A percentile compares a stretch with the other conserved stretches of the same genome.
Evolutionary conservation across 2,797 vertebrate species (phyloP).

Genomic region (Etheostoma perlongum): DNA sequence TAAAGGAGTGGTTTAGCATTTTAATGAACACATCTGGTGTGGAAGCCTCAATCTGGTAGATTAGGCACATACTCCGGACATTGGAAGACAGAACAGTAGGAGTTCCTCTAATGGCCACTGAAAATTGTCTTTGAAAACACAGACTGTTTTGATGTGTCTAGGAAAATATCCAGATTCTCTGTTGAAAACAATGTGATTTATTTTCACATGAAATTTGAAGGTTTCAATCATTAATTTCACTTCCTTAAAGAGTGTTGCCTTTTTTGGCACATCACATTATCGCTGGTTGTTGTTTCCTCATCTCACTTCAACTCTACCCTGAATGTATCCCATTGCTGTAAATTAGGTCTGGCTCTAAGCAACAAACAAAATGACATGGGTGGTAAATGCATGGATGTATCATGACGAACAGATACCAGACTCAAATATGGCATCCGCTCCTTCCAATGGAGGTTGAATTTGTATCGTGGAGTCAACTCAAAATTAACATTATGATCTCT

Average conservation of each 20-base stretch:
- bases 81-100: too few species aligned
- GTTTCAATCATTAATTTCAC: constrained; percentile 21
- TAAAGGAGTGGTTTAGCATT: background rate
- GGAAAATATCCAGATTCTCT: background rate
- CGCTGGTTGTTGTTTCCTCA: constrained; percentile 1
- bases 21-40: background rate
- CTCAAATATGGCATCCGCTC: background rate
- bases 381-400: background rate
- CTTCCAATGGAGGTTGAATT: background rate
- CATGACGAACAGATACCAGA: background rate
- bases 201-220: constrained; percentile 30
- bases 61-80: background rate
- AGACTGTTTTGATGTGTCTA: background rate
- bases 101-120: constrained; percentile 9
- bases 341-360: constrained; percentile 13
- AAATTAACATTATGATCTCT: background rate
- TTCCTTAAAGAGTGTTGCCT: constrained; percentile 39
- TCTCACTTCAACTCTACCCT: constrained; percentile 7
- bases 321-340: background rate
- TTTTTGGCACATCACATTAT: constrained; percentile 10
- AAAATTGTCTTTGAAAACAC: background rate
- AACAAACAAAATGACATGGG: background rate
- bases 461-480: background rate
- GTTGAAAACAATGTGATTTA: constrained; percentile 29
- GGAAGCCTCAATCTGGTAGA: background rate